Evolutionary conservation across 1,140 invertebrate species (phyloP), one percentile per base, ranked within the genome.

Genomic region (Liolophura sinensis): DNA sequence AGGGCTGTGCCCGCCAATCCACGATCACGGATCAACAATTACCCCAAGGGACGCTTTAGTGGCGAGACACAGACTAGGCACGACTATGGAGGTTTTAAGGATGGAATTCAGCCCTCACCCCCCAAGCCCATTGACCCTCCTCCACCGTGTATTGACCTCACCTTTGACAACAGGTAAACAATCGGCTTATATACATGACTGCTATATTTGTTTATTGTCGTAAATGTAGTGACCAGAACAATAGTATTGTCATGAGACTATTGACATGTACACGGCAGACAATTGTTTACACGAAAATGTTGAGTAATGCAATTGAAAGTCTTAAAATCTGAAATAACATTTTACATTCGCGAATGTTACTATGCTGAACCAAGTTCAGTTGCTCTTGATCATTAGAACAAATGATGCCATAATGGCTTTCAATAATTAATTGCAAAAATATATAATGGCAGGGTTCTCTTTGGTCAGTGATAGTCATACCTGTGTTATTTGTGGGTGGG

Each of bases 151-250:
- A 73, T 83, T 9, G 75, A 82, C 27, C 60, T 81, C 0, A 75
- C 72, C 60, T 79, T 78, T 71, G 72, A 83, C 57, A 79, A 81
- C 65, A 80, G 66, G 81, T 81, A 69, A 64, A 74, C 71, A 27
- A 9, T 4, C 27, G 9, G n/a, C 18, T 5, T 14, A 64, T n/a
- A 20, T 14, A 48, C 11, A 9, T 18, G 12, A 12, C 18, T 49
- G 9, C 18, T 49, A 16, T 18, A 62, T 14, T 49, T n/a, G 7
- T 64, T 12, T 14, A 46, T 15, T 12, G 15, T 49, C 31, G 7
- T 25, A 7, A 56, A 25, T 54, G 18, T 64, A 25, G 12, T 54
- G 22, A 27, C 27, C 49, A 15, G 22, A 40, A 50, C 6, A 24
- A 3, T 20, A 54, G 14, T 5, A n/a, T n/a, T 61, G n/a, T 16